These are phyloP conservation scores for Leptosomus discolor DNA, from an alignment of 2,113 vertebrate genomes.

Conservation along the genomic window DNA sequence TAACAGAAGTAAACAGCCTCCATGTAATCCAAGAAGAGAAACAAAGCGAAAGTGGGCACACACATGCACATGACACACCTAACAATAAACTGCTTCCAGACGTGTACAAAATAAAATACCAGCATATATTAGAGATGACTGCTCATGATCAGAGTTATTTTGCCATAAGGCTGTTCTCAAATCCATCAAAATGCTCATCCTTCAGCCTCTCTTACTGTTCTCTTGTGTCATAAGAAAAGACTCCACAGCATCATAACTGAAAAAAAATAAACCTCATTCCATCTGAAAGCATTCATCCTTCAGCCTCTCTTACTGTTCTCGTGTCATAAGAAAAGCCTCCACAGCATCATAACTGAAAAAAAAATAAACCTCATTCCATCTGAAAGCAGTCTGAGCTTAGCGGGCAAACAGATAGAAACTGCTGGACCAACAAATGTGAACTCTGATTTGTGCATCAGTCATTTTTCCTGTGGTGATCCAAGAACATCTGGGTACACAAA, in stretches of 20 bases:
- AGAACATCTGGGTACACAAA: neutral
- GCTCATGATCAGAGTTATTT: neutral
- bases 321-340: neutral
- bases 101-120: neutral
- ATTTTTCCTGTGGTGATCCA: neutral
- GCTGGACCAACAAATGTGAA: neutral
- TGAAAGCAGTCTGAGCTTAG: neutral
- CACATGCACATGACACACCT: too few relatives aligned
- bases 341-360: neutral
- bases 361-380: neutral
- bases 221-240: neutral
- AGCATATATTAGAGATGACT: neutral
- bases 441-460: neutral
- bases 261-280: neutral
- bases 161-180: neutral
- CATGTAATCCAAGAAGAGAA: neutral
- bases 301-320: neutral
- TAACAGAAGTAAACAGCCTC: neutral
- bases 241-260: neutral
- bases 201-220: neutral
- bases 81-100: neutral
- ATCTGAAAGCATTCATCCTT: neutral
- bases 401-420: neutral
- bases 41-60: neutral
- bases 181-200: neutral